Base-by-base conservation (phyloP, 1,140 invertebrate species). In the Drosophila sucinea region DNA sequence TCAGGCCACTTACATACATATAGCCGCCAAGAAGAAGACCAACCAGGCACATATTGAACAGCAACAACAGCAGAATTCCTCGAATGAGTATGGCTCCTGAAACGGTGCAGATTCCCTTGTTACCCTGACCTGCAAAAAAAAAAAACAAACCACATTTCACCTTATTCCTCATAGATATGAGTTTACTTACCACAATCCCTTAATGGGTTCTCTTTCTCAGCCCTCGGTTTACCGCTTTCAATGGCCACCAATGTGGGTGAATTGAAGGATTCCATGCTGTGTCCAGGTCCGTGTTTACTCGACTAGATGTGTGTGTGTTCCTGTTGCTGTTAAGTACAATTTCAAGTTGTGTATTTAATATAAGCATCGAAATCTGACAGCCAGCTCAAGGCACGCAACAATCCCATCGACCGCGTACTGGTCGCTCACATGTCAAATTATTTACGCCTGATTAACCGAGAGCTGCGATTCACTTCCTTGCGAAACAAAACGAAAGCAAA, bases 401-500 rank as follows among this genome's bases (percentile, higher is more conserved):
- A 44, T 70, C 67, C 55, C 57, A 74, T 70, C 54, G 32, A 56
- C 41, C 58, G 27, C 11, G n/a, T 6, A 38, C 35, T 38, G 44
- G 65, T 56, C 79, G 67, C 47, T 68, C 54, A 47, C 71, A 61
- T 82, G 67, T 77, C 76, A 77, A 75, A 86, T 87, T 69, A 85
- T 83, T 86, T 58, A 79, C 83, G 87, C 83, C 84, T 79, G 83
- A 87, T 86, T 83, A 60, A 67, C 55, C 67, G 30, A 67, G 69
- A 63, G 23, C 60, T 60, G 66, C 56, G 17, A 38, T 58, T 63
- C 25, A 72, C 60, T 71, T 71, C 61, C 80, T 60, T 27, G 27
- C 23, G 35, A 33, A 64, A 76, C 76, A 82, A 86, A 82, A 64
- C 54, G 72, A 47, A 51, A 76, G 65, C 83, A 86, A 86, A 86